Conservation (phyloP, 2,888 invertebrate species). For the Rugalucina vietnamica region DNA sequence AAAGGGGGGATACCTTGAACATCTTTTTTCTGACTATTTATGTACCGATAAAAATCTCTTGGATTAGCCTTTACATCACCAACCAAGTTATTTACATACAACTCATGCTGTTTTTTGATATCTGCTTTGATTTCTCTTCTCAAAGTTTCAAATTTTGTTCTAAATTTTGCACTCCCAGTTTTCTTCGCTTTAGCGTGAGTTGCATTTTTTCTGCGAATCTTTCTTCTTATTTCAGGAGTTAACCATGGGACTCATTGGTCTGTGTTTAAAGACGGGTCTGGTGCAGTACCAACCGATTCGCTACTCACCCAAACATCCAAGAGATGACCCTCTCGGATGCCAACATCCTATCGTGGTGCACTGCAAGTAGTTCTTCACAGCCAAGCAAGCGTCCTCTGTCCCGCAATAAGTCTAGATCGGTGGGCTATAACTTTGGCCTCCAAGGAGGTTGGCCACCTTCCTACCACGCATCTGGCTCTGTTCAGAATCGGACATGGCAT, state of each 20-base stretch:
- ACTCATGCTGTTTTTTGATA: no score
- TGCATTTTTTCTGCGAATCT: no score
- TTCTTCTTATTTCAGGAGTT: no score
- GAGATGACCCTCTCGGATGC: constrained; percentile 42
- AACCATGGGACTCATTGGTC: constrained; percentile 90
- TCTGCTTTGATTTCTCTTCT: no score
- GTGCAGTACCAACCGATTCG: constrained; percentile 67
- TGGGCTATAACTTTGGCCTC: constrained; percentile 33
- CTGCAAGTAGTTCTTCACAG: constrained; percentile 55
- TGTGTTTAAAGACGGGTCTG: constrained; percentile 92
- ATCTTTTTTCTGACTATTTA: no score
- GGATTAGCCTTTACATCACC: no score
- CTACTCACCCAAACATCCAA: constrained; percentile 57
- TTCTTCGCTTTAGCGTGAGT: no score
- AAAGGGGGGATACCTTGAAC: no score
- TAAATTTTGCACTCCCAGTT: no score
- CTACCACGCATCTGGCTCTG: constrained; percentile 59
- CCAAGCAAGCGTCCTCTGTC: constrained; percentile 56
- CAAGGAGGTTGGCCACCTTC: constrained; percentile 42
- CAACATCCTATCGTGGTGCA: constrained; percentile 13
- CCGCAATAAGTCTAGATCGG: constrained; percentile 26
- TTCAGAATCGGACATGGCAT: constrained; percentile 70
- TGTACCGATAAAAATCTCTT: no score
- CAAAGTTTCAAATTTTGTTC: no score
- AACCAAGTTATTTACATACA: no score